Evolutionary conservation across 2,113 vertebrate genomes (phyloP), one percentile per base, ranked within the genome.

Genomic region (Nycticebus coucang): DNA sequence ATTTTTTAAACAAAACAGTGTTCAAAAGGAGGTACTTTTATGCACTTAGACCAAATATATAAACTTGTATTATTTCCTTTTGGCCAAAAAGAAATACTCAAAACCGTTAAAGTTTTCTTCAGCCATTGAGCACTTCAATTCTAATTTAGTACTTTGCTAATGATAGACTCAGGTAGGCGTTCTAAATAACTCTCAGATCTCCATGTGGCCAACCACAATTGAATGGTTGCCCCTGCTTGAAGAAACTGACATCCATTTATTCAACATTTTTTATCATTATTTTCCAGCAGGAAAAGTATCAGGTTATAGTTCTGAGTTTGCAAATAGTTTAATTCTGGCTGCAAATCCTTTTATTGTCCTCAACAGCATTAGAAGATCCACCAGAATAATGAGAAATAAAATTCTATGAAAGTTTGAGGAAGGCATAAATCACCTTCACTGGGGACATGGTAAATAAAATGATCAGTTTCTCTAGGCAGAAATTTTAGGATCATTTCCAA

Each of bases 61-160:
- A 68, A 78, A 11, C 1, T 37, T 53, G 50, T 55, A 85, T 59
- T 62, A 64, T 74, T 93, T 89, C 7, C 8, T 45, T 80, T 68
- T n/a, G 55, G 33, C 7, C 66, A 59, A 4, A 59, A 35, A 11
- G 8, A 75, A 55, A 4, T 33, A 64, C 6, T 88, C 22, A 45
- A n/a, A 89, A 85, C 55, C 33, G 0, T 66, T 79, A 66, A 55
- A 37, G 9, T 60, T 75, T 82, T 17, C 41, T 74, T 91, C 7
- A 71, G 57, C 11, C 35, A 62, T 50, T 82, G n/a, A 74, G 5
- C 66, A 62, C 28, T 60, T 81, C 74, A 15, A 57, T 6, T 86
- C 68, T 93, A 80, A 91, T 93, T 82, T 72, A 93, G 78, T 59
- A 4, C 14, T 93, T 91, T 24, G 35, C 12, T 85, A 77, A 55